These are phyloP conservation scores for Hypothenemus hampei DNA, from an alignment of 1,140 invertebrate species.

Conservation along the genomic window DNA sequence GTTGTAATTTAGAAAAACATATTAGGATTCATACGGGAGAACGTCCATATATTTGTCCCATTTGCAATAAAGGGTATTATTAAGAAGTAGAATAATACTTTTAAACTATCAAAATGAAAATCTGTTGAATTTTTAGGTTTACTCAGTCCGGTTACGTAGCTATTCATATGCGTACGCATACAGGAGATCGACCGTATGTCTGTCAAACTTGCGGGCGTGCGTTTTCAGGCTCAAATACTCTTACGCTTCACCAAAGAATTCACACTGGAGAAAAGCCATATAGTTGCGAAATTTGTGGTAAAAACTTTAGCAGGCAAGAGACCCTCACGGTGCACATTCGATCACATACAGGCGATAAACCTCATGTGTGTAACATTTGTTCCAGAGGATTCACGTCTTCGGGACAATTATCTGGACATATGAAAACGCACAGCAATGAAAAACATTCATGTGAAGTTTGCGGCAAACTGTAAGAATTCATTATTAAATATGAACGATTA, in stretches of 20 bases:
- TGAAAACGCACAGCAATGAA: constrained; percentile 41
- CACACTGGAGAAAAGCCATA: constrained; percentile 62
- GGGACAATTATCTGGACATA: constrained; percentile 40
- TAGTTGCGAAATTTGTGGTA: constrained; percentile 55
- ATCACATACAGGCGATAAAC: constrained; percentile 47
- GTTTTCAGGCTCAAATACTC: constrained; percentile 48
- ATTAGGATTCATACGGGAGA: constrained; percentile 47
- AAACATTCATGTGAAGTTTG: constrained; percentile 39
- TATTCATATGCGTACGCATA: constrained; percentile 52
- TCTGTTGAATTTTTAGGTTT: constrained; percentile 33
- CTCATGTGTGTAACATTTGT: constrained; percentile 46
- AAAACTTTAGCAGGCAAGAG: constrained; percentile 48
- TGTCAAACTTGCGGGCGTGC: constrained; percentile 48
- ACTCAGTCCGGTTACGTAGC: constrained; percentile 48
- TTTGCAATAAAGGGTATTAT: constrained; percentile 51
- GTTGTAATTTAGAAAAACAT: constrained; percentile 53
- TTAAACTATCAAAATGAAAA: background rate
- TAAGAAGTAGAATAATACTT: background rate
- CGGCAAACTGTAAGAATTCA: constrained; percentile 38
- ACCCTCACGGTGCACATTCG: constrained; percentile 45
- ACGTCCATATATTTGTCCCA: constrained; percentile 50
- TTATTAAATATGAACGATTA: background rate
- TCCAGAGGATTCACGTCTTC: constrained; percentile 44
- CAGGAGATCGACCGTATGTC: constrained; percentile 45
- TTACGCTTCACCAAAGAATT: constrained; percentile 53